These are phyloP conservation scores for Anableps anableps DNA, from an alignment of 2,797 vertebrate genomes.

Conservation along the genomic window DNA sequence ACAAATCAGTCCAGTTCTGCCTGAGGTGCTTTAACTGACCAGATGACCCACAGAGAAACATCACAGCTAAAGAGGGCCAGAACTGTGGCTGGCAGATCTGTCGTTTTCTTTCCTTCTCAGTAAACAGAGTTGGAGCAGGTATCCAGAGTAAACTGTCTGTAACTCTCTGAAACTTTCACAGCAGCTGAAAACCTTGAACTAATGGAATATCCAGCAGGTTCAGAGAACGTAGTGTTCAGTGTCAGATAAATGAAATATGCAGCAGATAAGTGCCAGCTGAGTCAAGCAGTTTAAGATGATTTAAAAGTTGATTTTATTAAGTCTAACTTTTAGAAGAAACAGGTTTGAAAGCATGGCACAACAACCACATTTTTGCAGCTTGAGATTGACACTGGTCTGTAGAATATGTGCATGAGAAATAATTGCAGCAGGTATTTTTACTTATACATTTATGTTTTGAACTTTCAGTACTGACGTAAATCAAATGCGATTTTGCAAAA, in stretches of 20 bases:
- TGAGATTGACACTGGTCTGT: not conserved
- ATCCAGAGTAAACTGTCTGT: slow-evolving; percentile 45
- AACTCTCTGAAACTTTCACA: not conserved
- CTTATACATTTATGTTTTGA: not conserved
- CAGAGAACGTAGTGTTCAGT: not conserved
- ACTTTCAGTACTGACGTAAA: not conserved
- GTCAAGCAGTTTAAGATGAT: not conserved
- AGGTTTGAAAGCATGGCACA: not conserved
- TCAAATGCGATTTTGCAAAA: not conserved
- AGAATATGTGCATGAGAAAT: not conserved
- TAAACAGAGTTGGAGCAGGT: slow-evolving; percentile 25
- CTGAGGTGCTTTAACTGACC: slow-evolving; percentile 32
- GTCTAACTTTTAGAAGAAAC: not conserved
- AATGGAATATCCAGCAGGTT: not conserved
- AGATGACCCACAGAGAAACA: slow-evolving; percentile 28
- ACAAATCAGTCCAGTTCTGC: not conserved
- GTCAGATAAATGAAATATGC: slow-evolving; percentile 6
- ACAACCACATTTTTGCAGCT: not conserved
- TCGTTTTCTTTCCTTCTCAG: not conserved
- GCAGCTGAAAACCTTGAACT: slow-evolving; percentile 7
- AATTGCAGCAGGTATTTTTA: not conserved
- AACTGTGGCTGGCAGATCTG: slow-evolving; percentile 10
- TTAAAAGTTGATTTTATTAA: slow-evolving; percentile 17
- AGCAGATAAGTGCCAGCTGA: not conserved
- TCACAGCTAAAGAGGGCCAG: slow-evolving; percentile 19